Evolutionary conservation across 2,797 vertebrate genomes (phyloP).

Genomic region (Glossophaga mutica): DNA sequence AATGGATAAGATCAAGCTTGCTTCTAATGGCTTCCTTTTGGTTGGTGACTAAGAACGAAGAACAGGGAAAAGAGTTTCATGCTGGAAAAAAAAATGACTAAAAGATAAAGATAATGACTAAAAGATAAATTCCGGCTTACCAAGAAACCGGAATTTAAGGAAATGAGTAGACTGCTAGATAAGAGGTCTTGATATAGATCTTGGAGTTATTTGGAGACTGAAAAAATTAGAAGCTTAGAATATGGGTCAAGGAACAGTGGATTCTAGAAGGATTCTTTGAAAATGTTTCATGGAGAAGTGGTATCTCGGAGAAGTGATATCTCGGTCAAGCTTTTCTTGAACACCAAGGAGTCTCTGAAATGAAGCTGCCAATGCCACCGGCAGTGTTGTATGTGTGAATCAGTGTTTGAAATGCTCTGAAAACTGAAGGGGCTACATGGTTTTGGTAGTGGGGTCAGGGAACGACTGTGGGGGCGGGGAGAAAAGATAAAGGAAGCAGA

Average conservation of each 20-base stretch:
- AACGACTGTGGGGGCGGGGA: background rate
- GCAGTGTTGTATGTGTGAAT: background rate
- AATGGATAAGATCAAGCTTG: background rate
- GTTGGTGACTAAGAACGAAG: slow-evolving; percentile 10
- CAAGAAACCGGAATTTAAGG: slow-evolving; percentile 27
- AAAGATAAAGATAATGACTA: slow-evolving; percentile 38
- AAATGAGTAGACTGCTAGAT: background rate
- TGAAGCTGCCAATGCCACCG: background rate
- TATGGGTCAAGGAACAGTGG: background rate
- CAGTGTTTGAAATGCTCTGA: background rate
- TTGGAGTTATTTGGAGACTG: background rate
- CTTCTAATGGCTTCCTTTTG: slow-evolving; percentile 44
- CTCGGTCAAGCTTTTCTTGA: slow-evolving; percentile 11
- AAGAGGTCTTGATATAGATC: background rate
- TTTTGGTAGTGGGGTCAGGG: background rate
- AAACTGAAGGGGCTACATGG: background rate
- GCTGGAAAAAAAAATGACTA: slow-evolving; percentile 31
- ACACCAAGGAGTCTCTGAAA: background rate
- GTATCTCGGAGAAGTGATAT: background rate
- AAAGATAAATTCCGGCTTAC: slow-evolving; percentile 28
- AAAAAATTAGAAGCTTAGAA: background rate
- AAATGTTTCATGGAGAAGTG: background rate
- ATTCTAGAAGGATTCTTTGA: background rate
- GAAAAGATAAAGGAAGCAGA: background rate
- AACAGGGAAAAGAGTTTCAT: background rate